Conservation (phyloP, 1,140 invertebrate genomes). For the Anthonomus grandis region DNA sequence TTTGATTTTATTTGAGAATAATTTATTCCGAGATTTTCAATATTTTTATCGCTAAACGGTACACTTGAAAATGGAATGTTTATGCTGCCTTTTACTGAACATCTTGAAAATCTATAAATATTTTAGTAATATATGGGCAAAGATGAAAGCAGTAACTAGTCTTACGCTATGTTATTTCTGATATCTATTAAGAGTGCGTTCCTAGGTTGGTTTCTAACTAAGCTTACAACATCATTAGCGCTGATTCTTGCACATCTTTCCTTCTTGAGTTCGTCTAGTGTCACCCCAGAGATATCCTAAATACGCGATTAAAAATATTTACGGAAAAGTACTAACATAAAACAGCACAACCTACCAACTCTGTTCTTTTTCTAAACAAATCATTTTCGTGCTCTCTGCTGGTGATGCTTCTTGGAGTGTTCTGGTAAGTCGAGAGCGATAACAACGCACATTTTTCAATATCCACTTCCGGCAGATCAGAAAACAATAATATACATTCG, state of each 20-base stretch:
- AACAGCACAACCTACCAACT: conserved; percentile 13
- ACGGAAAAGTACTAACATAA: too few species aligned
- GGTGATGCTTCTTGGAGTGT: conserved; percentile 84
- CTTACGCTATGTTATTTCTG: conserved; percentile 67
- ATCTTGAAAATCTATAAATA: conserved; percentile 65
- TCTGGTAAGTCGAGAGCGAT: conserved; percentile 81
- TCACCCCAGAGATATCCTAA: conserved; percentile 69
- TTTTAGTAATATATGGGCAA: conserved; percentile 7
- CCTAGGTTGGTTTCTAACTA: conserved; percentile 62
- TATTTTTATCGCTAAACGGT: conserved; percentile 60
- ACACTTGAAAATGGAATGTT: conserved; percentile 83
- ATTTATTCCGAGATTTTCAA: conserved; percentile 62
- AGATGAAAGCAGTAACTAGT: conserved; percentile 16
- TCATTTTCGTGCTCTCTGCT: conserved; percentile 68
- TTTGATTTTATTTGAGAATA: conserved; percentile 56
- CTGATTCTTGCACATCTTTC: conserved; percentile 82
- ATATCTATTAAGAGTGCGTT: conserved; percentile 77
- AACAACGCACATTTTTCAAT: conserved; percentile 90
- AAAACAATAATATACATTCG: conserved; percentile 95
- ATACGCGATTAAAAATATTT: too few species aligned
- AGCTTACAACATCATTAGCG: conserved; percentile 74
- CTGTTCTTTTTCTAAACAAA: conserved; percentile 17
- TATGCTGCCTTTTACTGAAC: conserved; percentile 72
- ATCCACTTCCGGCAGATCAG: conserved; percentile 96
- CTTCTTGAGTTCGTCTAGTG: conserved; percentile 62